Evolutionary conservation across 2,113 vertebrate species (phyloP), one percentile per base, ranked within the genome.

Genomic region (Chascanopsetta lugubris): DNA sequence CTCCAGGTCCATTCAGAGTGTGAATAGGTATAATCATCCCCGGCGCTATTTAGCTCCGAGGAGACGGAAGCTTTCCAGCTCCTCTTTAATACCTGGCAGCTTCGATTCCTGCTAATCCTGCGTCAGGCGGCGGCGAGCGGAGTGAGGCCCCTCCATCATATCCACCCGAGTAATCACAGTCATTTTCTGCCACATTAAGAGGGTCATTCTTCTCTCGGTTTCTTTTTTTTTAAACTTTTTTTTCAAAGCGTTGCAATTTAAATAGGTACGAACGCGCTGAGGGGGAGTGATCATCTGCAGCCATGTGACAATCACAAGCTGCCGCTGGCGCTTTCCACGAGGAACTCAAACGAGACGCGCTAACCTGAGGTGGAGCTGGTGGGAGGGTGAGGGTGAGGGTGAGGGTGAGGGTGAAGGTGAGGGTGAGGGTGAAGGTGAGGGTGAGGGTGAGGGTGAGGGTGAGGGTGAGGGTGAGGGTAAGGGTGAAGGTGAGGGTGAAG

Each of bases 11-110:
- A 77, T 79, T 82, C 85, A 79, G 22, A 73, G 79, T 4, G 55
- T 84, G 77, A 83, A 83, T 80, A 69, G 74, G 82, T 83, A 47
- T 83, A 87, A 89, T 89, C 84, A 87, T 80, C 66, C 29, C 66
- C 7, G 1, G 48, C 50, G 49, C 69, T 71, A 65, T 75, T 65
- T 70, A 40, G 61, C 68, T 67, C 17, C 32, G 30, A 82, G 69
- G 79, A 78, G 75, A 75, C 32, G 8, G 79, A 74, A 77, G 72
- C 69, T 75, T 76, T 78, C 67, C 58, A 58, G 62, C 75, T 72
- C 57, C 68, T 81, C 76, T 86, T 73, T 80, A 82, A 87, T 87
- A 89, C 85, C 80, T 85, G 73, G 56, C 73, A 65, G 72, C 75
- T 79, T 75, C 24, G 10, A 72, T 76, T 77, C 68, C 42, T 42